A percentile compares a stretch with the other conserved stretches of the same genome.
Evolutionary conservation across 2,797 vertebrate species (phyloP).

Genomic region (Gobio occitaniae): DNA sequence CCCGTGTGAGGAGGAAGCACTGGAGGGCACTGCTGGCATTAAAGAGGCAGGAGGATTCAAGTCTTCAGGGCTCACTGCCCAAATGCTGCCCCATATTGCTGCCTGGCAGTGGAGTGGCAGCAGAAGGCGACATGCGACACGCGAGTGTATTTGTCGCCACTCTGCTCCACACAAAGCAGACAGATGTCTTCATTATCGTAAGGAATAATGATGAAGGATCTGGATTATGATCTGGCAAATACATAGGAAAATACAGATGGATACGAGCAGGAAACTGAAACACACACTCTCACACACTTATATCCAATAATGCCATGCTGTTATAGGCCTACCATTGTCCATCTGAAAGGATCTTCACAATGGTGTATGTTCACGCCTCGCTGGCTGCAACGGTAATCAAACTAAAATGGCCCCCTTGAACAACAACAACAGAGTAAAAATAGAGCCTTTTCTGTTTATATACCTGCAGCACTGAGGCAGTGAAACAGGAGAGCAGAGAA

Average conservation of each 20-base stretch:
- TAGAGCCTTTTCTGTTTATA: not conserved
- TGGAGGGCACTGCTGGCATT: constrained; percentile 52
- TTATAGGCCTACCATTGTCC: constrained; percentile 31
- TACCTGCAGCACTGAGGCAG: not conserved
- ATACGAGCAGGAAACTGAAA: constrained; percentile 45
- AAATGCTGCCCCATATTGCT: constrained; percentile 56
- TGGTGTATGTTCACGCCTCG: not conserved
- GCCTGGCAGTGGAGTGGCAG: constrained; percentile 50
- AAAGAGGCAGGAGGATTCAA: constrained; percentile 40
- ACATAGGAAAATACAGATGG: constrained; percentile 58
- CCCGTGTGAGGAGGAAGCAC: not conserved
- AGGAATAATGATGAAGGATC: constrained; percentile 63
- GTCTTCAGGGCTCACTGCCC: constrained; percentile 54
- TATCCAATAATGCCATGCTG: constrained; percentile 38
- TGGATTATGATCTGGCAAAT: constrained; percentile 58
- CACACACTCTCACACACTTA: constrained; percentile 40
- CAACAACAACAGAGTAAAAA: not conserved
- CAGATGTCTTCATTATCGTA: constrained; percentile 67
- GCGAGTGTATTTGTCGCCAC: constrained; percentile 33
- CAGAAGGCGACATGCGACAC: constrained; percentile 60
- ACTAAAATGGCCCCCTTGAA: not conserved
- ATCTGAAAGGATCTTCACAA: constrained; percentile 20
- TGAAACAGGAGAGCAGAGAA: not conserved
- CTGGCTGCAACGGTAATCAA: constrained; percentile 27
- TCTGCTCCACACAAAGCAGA: constrained; percentile 60